These are phyloP conservation scores for Grallaria varia DNA, from an alignment of 2,113 vertebrate species.

Conservation along the genomic window DNA sequence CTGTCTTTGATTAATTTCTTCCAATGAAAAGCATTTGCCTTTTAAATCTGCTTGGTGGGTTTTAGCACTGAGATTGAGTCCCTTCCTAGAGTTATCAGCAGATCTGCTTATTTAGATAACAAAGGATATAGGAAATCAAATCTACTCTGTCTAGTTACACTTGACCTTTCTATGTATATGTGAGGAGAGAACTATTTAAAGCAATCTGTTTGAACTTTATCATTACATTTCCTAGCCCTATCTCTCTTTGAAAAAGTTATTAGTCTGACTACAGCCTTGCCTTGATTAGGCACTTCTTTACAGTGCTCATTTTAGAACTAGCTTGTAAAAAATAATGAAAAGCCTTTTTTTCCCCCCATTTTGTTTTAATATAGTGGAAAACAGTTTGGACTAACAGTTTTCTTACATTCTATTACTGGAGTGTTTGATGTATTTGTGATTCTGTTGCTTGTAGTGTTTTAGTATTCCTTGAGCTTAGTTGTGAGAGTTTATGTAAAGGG, in stretches of 20 bases:
- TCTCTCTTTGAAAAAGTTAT: neutral
- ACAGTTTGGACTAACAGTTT: neutral
- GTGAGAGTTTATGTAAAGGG: neutral
- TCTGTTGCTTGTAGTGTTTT: neutral
- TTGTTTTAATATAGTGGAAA: neutral
- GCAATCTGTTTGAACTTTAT: neutral
- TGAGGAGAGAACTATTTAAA: neutral
- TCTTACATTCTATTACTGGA: neutral
- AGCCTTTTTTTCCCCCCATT: accelerated
- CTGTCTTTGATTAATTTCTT: neutral
- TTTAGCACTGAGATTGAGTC: neutral
- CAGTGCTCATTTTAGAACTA: neutral
- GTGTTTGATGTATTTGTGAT: neutral
- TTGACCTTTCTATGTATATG: neutral
- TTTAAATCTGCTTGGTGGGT: neutral
- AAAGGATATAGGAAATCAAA: neutral
- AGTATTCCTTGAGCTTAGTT: neutral
- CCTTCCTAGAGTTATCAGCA: neutral
- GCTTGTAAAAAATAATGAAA: neutral
- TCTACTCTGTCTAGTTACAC: neutral
- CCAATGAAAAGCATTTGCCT: neutral
- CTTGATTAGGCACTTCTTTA: neutral
- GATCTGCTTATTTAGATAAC: neutral
- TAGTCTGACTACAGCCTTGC: neutral
- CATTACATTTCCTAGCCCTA: neutral